Conservation (phyloP, 53 echinoderm and acorn worm species). For the Holothuria scabra region DNA sequence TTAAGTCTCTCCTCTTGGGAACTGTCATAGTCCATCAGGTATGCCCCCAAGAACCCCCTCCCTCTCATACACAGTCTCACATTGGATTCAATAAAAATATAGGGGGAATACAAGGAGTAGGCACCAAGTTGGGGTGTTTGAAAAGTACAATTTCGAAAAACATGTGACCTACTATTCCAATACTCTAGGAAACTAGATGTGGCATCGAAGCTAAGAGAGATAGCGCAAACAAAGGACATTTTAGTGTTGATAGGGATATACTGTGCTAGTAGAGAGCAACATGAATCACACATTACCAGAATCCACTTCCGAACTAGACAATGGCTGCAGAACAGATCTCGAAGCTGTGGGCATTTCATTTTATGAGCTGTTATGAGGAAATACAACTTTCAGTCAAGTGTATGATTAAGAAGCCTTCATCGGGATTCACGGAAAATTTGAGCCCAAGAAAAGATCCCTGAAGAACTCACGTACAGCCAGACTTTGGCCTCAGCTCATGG, state of each 20-base stretch:
- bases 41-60: no score
- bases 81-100: no score
- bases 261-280: background rate
- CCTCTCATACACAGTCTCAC: no score
- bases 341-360: slow-evolving; percentile 1
- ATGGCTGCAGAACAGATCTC: background rate
- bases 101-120: no score
- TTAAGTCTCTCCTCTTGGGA: no score
- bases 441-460: slow-evolving; percentile 5
- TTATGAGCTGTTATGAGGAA: background rate
- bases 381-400: slow-evolving; percentile 3
- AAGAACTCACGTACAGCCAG: slow-evolving; percentile 4
- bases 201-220: no score
- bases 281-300: background rate
- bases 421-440: background rate
- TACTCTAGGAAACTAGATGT: no score
- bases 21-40: no score
- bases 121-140: no score
- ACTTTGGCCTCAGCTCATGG: slow-evolving; percentile 1
- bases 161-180: no score
- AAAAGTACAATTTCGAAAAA: no score
- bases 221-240: background rate
- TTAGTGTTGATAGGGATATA: slow-evolving; percentile 3
- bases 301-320: background rate
- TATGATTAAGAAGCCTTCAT: slow-evolving; percentile 6